phyloP scores from a whole-genome alignment of 2,113 vertebrate genomes.

The Setophaga petechia region DNA sequence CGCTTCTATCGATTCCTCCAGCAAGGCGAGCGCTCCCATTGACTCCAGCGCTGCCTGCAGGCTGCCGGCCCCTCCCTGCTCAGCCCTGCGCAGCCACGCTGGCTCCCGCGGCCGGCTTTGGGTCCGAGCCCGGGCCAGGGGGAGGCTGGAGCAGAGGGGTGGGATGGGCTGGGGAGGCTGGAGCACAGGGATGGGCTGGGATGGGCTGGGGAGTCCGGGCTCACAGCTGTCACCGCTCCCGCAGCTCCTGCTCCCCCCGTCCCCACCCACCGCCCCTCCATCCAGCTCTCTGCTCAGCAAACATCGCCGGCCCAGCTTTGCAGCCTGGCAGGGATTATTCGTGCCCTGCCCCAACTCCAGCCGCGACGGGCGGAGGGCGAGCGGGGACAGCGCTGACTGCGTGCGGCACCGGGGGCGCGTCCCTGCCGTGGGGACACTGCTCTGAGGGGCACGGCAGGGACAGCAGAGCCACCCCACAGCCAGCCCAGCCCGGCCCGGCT shows the following conservation, averaged over 20 bases:
- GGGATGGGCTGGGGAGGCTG: accelerated
- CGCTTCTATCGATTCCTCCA: not conserved
- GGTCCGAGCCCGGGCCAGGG: not conserved
- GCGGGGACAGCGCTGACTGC: accelerated
- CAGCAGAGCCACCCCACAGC: not conserved
- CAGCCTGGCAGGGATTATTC: not conserved
- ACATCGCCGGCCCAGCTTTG: not conserved
- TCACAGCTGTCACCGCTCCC: not conserved
- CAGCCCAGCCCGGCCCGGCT: not conserved
- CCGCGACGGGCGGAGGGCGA: not conserved
- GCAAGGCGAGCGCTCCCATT: not conserved
- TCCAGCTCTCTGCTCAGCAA: accelerated
- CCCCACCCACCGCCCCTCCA: not conserved
- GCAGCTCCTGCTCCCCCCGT: not conserved
- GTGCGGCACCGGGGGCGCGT: accelerated
- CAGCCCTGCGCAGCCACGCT: not conserved
- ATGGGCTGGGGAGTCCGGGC: not conserved
- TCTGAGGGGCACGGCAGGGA: accelerated
- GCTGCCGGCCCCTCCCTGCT: slow-evolving; percentile 13
- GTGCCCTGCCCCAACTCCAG: not conserved
- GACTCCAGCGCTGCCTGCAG: not conserved
- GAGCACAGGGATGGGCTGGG: not conserved
- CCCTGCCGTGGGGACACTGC: accelerated
- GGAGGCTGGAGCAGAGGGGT: too few species aligned
- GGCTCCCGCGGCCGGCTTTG: not conserved